phyloP scores from a whole-genome alignment of 1,140 invertebrate species.

The Panagrolaimus sp. region DNA sequence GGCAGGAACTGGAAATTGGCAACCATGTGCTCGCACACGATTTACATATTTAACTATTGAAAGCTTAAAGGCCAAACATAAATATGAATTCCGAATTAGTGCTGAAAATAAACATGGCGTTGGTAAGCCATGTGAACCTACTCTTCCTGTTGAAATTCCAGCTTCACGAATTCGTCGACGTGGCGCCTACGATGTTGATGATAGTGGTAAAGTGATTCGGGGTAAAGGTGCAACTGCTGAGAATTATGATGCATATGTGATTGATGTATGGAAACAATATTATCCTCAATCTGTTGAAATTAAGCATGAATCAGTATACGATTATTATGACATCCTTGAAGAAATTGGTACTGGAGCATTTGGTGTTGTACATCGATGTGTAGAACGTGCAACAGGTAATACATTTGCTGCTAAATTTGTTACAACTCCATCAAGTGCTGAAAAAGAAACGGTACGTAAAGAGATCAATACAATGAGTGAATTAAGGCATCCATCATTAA shows the following conservation, averaged over 20 bases:
- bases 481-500: slow-evolving; percentile 89
- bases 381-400: slow-evolving; percentile 87
- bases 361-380: slow-evolving; percentile 92
- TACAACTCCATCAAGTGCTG: slow-evolving; percentile 80
- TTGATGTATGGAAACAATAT: slow-evolving; percentile 93
- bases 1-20: slow-evolving; percentile 86
- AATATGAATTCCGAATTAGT: slow-evolving; percentile 92
- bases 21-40: slow-evolving; percentile 83
- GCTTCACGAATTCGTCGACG: slow-evolving; percentile 26
- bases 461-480: slow-evolving; percentile 99
- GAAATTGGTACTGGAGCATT: slow-evolving; percentile 94
- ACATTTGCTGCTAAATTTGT: slow-evolving; percentile 99
- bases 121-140: slow-evolving; percentile 80
- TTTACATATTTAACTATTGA: slow-evolving; percentile 84
- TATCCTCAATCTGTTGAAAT: slow-evolving; percentile 92
- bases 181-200: slow-evolving; percentile 67
- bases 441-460: slow-evolving; percentile 93
- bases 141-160: slow-evolving; percentile 67
- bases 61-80: slow-evolving; percentile 76
- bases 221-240: slow-evolving; percentile 78
- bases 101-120: slow-evolving; percentile 93
- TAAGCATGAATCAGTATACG: slow-evolving; percentile 85
- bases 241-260: slow-evolving; percentile 93
- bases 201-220: slow-evolving; percentile 81
- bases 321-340: slow-evolving; percentile 95